Evolutionary conservation across 2,797 vertebrate genomes (phyloP).

Genomic region (Meda fulgida): DNA sequence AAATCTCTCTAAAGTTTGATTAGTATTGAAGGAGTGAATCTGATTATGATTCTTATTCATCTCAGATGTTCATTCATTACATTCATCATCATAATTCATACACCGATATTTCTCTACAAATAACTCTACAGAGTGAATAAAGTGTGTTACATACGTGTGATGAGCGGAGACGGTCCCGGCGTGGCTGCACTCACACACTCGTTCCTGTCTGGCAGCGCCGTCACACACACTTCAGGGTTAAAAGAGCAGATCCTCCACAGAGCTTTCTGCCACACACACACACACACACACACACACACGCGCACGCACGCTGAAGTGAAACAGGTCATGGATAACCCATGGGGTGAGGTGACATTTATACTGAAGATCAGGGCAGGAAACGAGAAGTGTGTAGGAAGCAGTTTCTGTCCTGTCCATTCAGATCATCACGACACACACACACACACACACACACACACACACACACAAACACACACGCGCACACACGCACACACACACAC

Average conservation of each 20-base stretch:
- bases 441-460: too few relatives aligned
- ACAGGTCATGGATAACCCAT: too few relatives aligned
- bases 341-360: conserved; percentile 8
- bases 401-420: neutral
- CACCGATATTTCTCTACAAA: neutral
- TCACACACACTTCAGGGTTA: neutral
- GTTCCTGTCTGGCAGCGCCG: neutral
- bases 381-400: neutral
- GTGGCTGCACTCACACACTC: neutral
- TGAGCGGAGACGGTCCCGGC: neutral
- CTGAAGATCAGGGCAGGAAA: conserved; percentile 9
- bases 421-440: too few relatives aligned
- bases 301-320: neutral
- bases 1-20: neutral
- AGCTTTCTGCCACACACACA: conserved; percentile 17
- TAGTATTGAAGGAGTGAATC: too few relatives aligned
- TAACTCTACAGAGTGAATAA: neutral
- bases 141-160: conserved; percentile 5
- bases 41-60: neutral
- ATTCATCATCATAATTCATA: neutral
- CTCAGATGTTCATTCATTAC: neutral
- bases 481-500: too few relatives aligned
- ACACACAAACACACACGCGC: too few relatives aligned
- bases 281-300: neutral
- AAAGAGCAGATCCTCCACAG: neutral